phyloP scores from a whole-genome alignment of 2,888 invertebrate species.

The Drosophila putrida region DNA sequence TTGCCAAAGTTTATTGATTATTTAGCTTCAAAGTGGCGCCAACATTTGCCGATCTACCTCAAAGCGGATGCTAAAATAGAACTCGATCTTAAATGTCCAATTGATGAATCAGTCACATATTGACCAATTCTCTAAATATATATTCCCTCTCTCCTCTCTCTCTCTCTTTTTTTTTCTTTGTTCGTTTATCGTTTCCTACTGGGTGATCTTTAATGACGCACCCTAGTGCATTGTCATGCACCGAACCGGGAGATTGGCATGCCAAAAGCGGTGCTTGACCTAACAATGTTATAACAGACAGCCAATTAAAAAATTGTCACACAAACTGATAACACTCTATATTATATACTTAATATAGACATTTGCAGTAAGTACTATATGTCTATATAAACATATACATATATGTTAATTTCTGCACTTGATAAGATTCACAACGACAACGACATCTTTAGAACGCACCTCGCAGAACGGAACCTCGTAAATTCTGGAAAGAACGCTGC shows the following conservation, averaged over 20 bases:
- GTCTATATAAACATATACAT: constrained; percentile 6
- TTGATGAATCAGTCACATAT: constrained; percentile 49
- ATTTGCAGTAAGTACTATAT: constrained; percentile 17
- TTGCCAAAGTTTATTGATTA: constrained; percentile 70
- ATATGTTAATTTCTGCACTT: constrained; percentile 68
- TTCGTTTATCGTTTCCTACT: constrained; percentile 8
- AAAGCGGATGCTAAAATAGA: constrained; percentile 68
- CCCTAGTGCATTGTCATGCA: constrained; percentile 61
- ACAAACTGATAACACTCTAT: constrained; percentile 48
- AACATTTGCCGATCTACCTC: constrained; percentile 56
- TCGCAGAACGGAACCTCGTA: constrained; percentile 34
- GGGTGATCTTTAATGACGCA: constrained; percentile 39
- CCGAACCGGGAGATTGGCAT: constrained; percentile 47
- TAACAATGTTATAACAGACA: constrained; percentile 70
- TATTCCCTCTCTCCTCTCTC: not conserved
- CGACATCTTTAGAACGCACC: constrained; percentile 28
- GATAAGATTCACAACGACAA: constrained; percentile 60
- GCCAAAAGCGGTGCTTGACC: constrained; percentile 77
- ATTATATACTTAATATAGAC: constrained; percentile 25
- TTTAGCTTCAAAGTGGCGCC: constrained; percentile 76
- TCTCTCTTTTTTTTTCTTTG: not conserved
- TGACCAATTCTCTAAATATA: not conserved
- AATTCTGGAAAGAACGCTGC: constrained; percentile 22
- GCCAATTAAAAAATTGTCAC: constrained; percentile 61
- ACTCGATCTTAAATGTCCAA: constrained; percentile 41